A percentile compares a stretch with the other conserved stretches of the same genome.
These are phyloP conservation scores for Pseudomugil gertrudae DNA, from an alignment of 2,797 vertebrate species.

Conservation along the genomic window DNA sequence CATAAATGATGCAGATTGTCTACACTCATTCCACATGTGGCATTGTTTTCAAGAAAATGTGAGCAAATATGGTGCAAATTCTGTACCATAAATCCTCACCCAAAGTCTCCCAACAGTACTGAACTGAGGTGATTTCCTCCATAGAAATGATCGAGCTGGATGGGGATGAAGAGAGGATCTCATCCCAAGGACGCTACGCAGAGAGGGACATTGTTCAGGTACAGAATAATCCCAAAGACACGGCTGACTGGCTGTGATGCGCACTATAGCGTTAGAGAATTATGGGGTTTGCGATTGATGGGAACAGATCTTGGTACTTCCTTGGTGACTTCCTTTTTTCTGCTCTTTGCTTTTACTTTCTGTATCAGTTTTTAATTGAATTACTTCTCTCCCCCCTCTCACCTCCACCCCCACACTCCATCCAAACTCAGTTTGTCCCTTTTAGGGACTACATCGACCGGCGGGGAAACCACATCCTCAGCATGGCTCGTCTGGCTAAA, in stretches of 20 bases:
- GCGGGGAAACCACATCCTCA: conserved; percentile 93
- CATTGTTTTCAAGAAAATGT: conserved; percentile 26
- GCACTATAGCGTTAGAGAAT: conserved; percentile 22
- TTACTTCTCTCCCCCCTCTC: background rate
- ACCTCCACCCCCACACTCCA: conserved; percentile 1
- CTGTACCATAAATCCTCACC: conserved; percentile 1
- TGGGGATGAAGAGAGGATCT: conserved; percentile 94
- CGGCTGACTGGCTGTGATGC: conserved; percentile 8
- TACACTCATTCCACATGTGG: conserved; percentile 37
- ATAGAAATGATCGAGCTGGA: conserved; percentile 97
- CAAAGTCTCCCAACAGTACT: conserved; percentile 7
- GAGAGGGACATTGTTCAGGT: conserved; percentile 99
- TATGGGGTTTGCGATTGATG: conserved; percentile 36
- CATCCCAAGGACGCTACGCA: conserved; percentile 93
- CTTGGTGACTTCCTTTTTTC: conserved; percentile 3
- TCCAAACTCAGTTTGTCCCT: conserved; percentile 88
- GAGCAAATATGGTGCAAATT: conserved; percentile 17
- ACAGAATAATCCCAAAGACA: conserved; percentile 6
- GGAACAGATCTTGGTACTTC: conserved; percentile 23
- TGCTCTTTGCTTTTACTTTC: background rate
- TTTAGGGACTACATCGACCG: conserved; percentile 97
- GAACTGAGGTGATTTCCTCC: conserved; percentile 48
- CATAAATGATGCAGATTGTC: conserved; percentile 22
- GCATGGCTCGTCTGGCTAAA: conserved; percentile 96
- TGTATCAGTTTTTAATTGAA: background rate